phyloP scores from a whole-genome alignment of 2,113 vertebrate species.

The Chauna torquata region DNA sequence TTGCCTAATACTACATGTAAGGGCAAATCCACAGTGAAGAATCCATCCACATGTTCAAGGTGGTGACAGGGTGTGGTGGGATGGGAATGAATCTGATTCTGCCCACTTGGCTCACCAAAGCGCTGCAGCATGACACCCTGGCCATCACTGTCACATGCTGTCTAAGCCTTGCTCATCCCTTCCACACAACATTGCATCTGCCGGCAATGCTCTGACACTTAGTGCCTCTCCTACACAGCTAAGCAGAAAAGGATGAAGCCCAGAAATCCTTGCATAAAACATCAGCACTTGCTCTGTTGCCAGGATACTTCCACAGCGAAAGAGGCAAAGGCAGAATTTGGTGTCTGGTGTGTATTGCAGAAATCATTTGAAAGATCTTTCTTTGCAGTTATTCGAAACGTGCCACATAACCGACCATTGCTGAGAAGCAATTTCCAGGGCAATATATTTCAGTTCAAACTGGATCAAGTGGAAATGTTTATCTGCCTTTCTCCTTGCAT shows the following conservation, averaged over 20 bases:
- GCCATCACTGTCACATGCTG: neutral
- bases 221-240: neutral
- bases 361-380: conserved; percentile 19
- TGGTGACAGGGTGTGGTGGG: neutral
- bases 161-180: neutral
- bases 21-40: neutral
- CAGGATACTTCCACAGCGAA: conserved; percentile 39
- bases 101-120: neutral
- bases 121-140: neutral
- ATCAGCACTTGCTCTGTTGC: conserved; percentile 39
- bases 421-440: conserved; percentile 5
- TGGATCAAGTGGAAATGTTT: neutral
- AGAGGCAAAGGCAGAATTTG: conserved; percentile 19
- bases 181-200: neutral
- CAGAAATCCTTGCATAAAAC: conserved; percentile 34
- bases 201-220: neutral
- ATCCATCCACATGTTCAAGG: fast-evolving
- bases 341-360: conserved; percentile 17
- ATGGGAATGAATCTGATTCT: neutral
- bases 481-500: neutral
- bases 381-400: neutral
- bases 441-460: neutral
- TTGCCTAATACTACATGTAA: neutral
- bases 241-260: neutral
- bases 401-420: neutral